Conservation (phyloP, 2,888 invertebrate genomes). For the Lithophane leautieri region DNA sequence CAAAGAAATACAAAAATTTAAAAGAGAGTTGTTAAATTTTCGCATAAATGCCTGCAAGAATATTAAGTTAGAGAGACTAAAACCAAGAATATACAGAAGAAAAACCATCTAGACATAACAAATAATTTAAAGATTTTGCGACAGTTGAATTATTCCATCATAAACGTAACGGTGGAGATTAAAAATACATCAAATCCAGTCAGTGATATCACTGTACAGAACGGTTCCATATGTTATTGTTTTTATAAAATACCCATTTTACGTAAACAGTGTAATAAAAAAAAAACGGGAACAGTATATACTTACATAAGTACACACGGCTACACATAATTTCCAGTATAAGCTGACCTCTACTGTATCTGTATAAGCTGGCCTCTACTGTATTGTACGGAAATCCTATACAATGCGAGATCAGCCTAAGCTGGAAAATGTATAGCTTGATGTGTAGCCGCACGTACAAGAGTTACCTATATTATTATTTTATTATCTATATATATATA, state of each 20-base stretch:
- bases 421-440: no score
- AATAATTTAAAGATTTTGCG: conserved; percentile 6
- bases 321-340: no score
- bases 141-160: conserved; percentile 24
- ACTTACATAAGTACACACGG: not conserved
- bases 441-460: no score
- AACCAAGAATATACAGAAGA: not conserved
- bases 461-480: no score
- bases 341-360: no score
- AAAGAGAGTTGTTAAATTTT: not conserved
- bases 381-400: no score
- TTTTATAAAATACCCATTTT: conserved; percentile 22
- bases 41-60: not conserved
- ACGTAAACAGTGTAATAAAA: conserved; percentile 33
- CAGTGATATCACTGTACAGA: conserved; percentile 21
- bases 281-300: not conserved
- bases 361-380: no score
- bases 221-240: conserved; percentile 56
- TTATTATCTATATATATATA: no score
- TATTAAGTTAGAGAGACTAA: not conserved
- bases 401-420: no score
- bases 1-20: conserved; percentile 22
- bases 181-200: conserved; percentile 44
- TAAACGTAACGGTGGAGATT: conserved; percentile 18
- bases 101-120: conserved; percentile 24